phyloP scores from a whole-genome alignment of 2,888 invertebrate genomes.

The Eristalis tenax region DNA sequence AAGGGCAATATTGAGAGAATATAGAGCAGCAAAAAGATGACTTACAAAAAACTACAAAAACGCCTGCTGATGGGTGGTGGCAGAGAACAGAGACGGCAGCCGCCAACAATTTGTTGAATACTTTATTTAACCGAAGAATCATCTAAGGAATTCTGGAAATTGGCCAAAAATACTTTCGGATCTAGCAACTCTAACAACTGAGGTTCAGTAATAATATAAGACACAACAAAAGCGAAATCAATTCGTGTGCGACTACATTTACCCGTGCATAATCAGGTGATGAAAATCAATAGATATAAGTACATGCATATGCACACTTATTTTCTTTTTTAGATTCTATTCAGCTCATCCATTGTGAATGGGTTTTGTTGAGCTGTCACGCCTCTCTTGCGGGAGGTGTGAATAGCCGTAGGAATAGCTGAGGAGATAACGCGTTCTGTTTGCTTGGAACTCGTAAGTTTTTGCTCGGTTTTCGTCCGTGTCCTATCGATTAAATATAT shows the following conservation, averaged over 20 bases:
- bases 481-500: slow-evolving; percentile 38
- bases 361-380: slow-evolving; percentile 16
- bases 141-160: slow-evolving; percentile 69
- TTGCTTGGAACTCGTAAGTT: neutral
- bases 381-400: neutral
- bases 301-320: neutral
- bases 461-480: neutral
- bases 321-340: neutral
- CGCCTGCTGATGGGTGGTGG: slow-evolving; percentile 16
- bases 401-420: neutral
- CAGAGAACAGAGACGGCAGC: slow-evolving; percentile 17
- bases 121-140: slow-evolving; percentile 65
- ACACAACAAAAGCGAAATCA: slow-evolving; percentile 11
- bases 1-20: neutral
- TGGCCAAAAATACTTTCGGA: slow-evolving; percentile 66
- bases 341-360: slow-evolving; percentile 10
- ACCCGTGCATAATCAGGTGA: slow-evolving; percentile 48
- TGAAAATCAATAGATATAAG: slow-evolving; percentile 4
- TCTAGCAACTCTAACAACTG: slow-evolving; percentile 6
- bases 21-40: neutral
- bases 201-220: slow-evolving; percentile 7
- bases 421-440: neutral
- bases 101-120: slow-evolving; percentile 71
- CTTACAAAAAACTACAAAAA: slow-evolving; percentile 38
- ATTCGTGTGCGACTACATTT: slow-evolving; percentile 13